These are phyloP conservation scores for Mythimna impura DNA, from an alignment of 2,888 invertebrate genomes.

Conservation along the genomic window DNA sequence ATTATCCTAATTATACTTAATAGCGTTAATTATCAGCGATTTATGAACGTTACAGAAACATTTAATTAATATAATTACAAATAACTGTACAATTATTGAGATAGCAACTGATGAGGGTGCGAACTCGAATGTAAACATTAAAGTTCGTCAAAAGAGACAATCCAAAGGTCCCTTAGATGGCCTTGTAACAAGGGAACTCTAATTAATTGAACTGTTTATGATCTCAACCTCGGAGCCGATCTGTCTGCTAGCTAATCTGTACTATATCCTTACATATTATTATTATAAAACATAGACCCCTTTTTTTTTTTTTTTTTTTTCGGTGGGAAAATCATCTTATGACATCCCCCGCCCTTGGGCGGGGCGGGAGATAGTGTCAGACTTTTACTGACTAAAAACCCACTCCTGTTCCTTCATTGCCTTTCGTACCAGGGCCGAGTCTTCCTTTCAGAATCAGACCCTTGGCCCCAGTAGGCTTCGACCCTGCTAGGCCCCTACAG, in stretches of 20 bases:
- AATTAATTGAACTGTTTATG: conserved; percentile 83
- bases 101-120: conserved; percentile 70
- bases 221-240: conserved; percentile 69
- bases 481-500: too few relatives aligned
- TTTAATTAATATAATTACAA: conserved; percentile 71
- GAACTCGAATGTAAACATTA: conserved; percentile 77
- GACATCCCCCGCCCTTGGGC: too few relatives aligned
- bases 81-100: conserved; percentile 63
- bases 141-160: conserved; percentile 78
- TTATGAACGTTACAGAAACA: conserved; percentile 62
- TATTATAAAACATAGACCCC: too few relatives aligned
- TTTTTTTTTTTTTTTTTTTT: too few relatives aligned
- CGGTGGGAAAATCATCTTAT: too few relatives aligned
- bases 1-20: conserved; percentile 57
- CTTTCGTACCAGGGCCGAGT: too few relatives aligned
- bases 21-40: conserved; percentile 63
- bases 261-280: too few relatives aligned
- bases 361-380: too few relatives aligned
- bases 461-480: too few relatives aligned
- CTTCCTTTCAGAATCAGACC: too few relatives aligned
- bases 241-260: conserved; percentile 61
- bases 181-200: conserved; percentile 72
- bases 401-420: too few relatives aligned
- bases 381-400: too few relatives aligned
- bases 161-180: conserved; percentile 72